These are phyloP conservation scores for Reticulitermes speratus DNA, from an alignment of 1,140 invertebrate species.

Conservation along the genomic window DNA sequence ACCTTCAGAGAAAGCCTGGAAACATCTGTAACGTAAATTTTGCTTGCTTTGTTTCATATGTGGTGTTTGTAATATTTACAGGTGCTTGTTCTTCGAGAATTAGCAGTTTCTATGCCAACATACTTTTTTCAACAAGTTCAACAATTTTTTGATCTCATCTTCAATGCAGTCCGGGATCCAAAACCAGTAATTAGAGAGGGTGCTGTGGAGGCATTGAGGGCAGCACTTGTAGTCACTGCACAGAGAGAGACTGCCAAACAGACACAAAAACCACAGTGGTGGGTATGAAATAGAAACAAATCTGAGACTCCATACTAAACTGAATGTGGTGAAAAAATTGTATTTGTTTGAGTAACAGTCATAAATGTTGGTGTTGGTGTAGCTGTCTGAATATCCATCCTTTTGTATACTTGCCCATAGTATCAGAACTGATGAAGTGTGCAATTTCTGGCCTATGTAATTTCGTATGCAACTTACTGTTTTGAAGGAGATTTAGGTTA, in stretches of 20 bases:
- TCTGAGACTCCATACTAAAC: background rate
- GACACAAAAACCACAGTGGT: conserved; percentile 86
- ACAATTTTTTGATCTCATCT: conserved; percentile 94
- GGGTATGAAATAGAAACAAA: conserved; percentile 41
- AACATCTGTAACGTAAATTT: too few relatives aligned
- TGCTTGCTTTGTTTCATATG: too few relatives aligned
- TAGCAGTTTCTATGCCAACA: conserved; percentile 93
- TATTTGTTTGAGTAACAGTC: background rate
- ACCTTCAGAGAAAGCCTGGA: too few relatives aligned
- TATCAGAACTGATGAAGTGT: too few relatives aligned
- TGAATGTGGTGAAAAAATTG: background rate
- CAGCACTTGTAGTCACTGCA: conserved; percentile 89
- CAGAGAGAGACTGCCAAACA: conserved; percentile 89
- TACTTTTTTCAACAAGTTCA: conserved; percentile 98
- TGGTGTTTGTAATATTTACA: conserved; percentile 40
- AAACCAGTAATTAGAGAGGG: conserved; percentile 90
- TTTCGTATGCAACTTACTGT: too few relatives aligned
- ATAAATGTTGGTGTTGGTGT: background rate
- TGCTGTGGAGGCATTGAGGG: conserved; percentile 88
- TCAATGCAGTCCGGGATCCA: conserved; percentile 87
- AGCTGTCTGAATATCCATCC: too few relatives aligned
- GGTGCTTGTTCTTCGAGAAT: conserved; percentile 86
- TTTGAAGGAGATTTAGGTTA: too few relatives aligned
- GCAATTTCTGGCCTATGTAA: too few relatives aligned
- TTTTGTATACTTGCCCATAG: too few relatives aligned